phyloP scores from a whole-genome alignment of 23 tunicate species.

The Pegea sp. region DNA sequence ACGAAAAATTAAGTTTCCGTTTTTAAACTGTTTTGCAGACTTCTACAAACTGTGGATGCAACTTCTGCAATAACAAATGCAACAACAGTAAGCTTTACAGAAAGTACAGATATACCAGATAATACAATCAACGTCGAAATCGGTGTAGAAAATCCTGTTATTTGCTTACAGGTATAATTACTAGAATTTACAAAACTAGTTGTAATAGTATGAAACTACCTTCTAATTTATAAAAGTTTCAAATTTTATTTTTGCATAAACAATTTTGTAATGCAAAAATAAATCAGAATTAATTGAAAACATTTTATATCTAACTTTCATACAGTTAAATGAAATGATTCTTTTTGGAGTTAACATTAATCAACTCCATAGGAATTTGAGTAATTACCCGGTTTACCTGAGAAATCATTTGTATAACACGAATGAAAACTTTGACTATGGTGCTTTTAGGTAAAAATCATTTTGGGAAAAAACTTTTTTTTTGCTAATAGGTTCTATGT shows the following conservation, averaged over 20 bases:
- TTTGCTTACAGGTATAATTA: slow-evolving; percentile 75
- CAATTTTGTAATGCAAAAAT: no score
- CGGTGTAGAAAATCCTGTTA: slow-evolving; percentile 37
- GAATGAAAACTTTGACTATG: slow-evolving; percentile 84
- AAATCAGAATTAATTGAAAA: no score
- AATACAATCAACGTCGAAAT: no score
- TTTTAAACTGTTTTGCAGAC: slow-evolving; percentile 7
- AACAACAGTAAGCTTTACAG: background rate
- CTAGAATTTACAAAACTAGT: background rate
- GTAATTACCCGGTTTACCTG: slow-evolving; percentile 84
- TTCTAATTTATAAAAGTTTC: no score
- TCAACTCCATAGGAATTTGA: slow-evolving; percentile 14
- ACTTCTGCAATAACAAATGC: slow-evolving; percentile 3
- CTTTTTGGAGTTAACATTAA: slow-evolving; percentile 41
- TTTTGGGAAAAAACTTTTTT: background rate
- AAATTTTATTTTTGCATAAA: no score
- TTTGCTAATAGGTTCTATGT: no score
- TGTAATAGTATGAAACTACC: no score
- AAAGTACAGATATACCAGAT: no score
- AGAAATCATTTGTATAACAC: slow-evolving; percentile 78
- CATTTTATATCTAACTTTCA: no score
- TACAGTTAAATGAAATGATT: slow-evolving; percentile 65
- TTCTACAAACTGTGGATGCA: slow-evolving; percentile 5
- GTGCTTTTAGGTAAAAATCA: slow-evolving; percentile 78
- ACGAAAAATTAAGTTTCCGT: no score